phyloP scores from a whole-genome alignment of 2,113 vertebrate species.

The Eclectus roratus region DNA sequence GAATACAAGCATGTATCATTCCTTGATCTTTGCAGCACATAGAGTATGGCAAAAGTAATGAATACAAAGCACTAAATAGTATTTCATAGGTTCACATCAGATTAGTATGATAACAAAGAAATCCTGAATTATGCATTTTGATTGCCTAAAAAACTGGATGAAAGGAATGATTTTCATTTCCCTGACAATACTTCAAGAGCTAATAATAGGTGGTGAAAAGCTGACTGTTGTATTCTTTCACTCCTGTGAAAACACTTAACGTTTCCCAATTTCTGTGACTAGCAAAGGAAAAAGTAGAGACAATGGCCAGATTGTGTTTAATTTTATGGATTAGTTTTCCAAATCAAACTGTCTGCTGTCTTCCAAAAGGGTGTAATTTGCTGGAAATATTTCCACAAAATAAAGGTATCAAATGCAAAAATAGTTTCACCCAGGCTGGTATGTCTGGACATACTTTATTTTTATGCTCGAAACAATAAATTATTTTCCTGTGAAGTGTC shows the following conservation, averaged over 20 bases:
- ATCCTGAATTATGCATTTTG: not conserved
- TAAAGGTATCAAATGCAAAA: slow-evolving; percentile 8
- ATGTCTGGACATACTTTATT: not conserved
- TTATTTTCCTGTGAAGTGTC: not conserved
- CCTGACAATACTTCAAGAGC: not conserved
- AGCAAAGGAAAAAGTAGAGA: not conserved
- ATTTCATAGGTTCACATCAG: not conserved
- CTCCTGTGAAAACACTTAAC: not conserved
- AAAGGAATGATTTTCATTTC: not conserved
- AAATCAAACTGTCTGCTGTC: not conserved
- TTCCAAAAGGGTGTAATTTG: not conserved
- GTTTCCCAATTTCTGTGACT: not conserved
- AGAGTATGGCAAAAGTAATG: not conserved
- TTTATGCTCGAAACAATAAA: not conserved
- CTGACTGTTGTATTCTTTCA: not conserved
- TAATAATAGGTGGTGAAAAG: not conserved
- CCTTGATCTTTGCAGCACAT: not conserved
- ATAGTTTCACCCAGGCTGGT: not conserved
- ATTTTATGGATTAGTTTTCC: slow-evolving; percentile 20
- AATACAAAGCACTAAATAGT: not conserved
- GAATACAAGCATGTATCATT: not conserved
- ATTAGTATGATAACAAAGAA: not conserved
- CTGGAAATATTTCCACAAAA: not conserved
- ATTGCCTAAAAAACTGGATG: not conserved
- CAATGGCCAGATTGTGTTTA: slow-evolving; percentile 7